Conservation (phyloP, 1,140 invertebrate species). For the Capitella teleta region DNA sequence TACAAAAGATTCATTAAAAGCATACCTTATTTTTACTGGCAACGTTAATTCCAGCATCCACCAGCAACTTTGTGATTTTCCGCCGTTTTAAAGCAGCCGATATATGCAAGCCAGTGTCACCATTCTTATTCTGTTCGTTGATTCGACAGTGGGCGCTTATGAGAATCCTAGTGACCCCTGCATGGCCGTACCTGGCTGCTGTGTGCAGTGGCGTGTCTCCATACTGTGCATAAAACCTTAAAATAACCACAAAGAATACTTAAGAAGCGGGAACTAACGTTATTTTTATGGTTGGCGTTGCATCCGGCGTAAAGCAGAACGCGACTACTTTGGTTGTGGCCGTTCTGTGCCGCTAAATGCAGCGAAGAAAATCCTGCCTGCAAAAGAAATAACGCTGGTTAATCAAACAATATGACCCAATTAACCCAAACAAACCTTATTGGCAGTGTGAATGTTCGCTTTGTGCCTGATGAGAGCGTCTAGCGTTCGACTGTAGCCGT, state of each 20-base stretch:
- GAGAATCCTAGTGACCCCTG: slow-evolving; percentile 79
- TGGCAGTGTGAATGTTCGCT: slow-evolving; percentile 61
- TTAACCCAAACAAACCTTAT: slow-evolving; percentile 44
- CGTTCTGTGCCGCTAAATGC: slow-evolving; percentile 76
- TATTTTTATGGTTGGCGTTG: slow-evolving; percentile 79
- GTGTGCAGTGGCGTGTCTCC: slow-evolving; percentile 89
- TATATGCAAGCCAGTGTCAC: slow-evolving; percentile 86
- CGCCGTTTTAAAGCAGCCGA: slow-evolving; percentile 82
- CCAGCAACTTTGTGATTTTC: slow-evolving; percentile 78
- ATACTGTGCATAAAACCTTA: slow-evolving; percentile 45
- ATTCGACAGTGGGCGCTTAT: slow-evolving; percentile 78
- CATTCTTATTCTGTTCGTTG: slow-evolving; percentile 90
- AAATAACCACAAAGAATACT: neutral
- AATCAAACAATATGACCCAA: neutral
- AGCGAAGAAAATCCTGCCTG: slow-evolving; percentile 81
- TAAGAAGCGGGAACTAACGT: too few relatives aligned
- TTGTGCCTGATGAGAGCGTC: slow-evolving; percentile 60
- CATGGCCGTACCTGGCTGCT: slow-evolving; percentile 84
- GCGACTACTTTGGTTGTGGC: slow-evolving; percentile 87
- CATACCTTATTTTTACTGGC: slow-evolving; percentile 65
- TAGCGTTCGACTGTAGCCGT: slow-evolving; percentile 77
- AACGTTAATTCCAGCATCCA: slow-evolving; percentile 73
- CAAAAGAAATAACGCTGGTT: neutral
- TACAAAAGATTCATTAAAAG: neutral
- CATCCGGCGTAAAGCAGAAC: slow-evolving; percentile 76